Percentiles rank a stretch among this genome's conserved stretches.
Conservation (phyloP, 2,888 invertebrate genomes). For the Escarpia spicata region DNA sequence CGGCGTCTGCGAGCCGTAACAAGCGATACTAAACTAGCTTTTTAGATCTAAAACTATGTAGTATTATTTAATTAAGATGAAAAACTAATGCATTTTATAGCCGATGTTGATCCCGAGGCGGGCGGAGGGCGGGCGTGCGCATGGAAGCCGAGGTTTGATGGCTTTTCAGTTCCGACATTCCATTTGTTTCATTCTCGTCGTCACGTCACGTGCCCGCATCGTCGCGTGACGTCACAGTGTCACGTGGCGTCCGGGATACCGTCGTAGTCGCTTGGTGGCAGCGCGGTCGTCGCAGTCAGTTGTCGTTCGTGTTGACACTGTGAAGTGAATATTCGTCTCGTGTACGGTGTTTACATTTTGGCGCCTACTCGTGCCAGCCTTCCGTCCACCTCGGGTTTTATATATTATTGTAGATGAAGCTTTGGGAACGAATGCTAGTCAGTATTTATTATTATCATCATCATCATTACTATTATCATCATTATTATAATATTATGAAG, state of each 20-base stretch:
- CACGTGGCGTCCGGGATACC: neutral
- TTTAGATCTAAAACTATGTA: slow-evolving; percentile 13
- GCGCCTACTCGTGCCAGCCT: neutral
- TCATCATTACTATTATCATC: neutral
- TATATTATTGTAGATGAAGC: slow-evolving; percentile 13
- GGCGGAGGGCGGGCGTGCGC: neutral
- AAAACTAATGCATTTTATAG: slow-evolving; percentile 12
- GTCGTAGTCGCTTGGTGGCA: slow-evolving; percentile 13
- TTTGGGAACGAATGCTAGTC: slow-evolving; percentile 16
- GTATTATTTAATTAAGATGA: neutral
- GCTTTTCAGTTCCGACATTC: slow-evolving; percentile 16
- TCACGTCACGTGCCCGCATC: neutral
- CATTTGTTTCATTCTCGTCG: slow-evolving; percentile 10
- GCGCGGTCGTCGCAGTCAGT: slow-evolving; percentile 6
- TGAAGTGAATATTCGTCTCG: slow-evolving; percentile 13
- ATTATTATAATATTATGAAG: slow-evolving; percentile 6
- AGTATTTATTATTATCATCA: slow-evolving; percentile 10
- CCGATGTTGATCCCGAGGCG: slow-evolving; percentile 5
- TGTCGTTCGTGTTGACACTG: slow-evolving; percentile 5
- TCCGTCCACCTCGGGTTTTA: neutral
- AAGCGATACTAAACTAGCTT: slow-evolving; percentile 1
- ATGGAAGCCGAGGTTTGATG: neutral
- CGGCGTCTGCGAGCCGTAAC: neutral
- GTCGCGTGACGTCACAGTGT: neutral
- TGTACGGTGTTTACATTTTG: slow-evolving; percentile 11